Evolutionary conservation across 2,888 invertebrate genomes (phyloP).

Genomic region (Tryphoninae sp.): DNA sequence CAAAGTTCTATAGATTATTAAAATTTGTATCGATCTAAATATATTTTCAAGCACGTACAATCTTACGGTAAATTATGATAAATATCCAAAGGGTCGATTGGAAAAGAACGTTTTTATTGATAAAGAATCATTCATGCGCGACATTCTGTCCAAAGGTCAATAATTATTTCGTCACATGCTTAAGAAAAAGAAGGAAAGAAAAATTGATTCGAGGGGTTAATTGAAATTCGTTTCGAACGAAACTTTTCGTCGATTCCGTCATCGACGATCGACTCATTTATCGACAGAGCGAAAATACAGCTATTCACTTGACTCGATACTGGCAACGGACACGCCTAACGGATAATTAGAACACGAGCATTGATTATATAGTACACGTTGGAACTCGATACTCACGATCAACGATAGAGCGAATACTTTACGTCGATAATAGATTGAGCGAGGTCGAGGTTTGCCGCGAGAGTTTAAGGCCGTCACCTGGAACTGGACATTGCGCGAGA

Average conservation of each 20-base stretch:
- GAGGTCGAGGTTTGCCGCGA: constrained; percentile 55
- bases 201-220: constrained; percentile 19
- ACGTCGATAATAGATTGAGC: constrained; percentile 53
- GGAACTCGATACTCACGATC: constrained; percentile 51
- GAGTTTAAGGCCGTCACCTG: constrained; percentile 56
- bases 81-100: background rate
- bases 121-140: background rate
- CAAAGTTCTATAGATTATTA: too few relatives aligned
- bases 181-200: background rate
- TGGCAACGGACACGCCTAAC: constrained; percentile 59
- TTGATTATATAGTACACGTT: constrained; percentile 51
- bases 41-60: too few relatives aligned
- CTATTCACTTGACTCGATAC: constrained; percentile 14
- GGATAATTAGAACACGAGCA: constrained; percentile 66
- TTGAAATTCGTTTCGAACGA: constrained; percentile 43
- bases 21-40: too few relatives aligned
- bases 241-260: constrained; percentile 34
- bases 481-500: constrained; percentile 22
- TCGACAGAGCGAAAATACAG: constrained; percentile 29
- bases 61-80: background rate
- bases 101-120: background rate
- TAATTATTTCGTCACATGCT: constrained; percentile 4
- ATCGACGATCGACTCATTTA: constrained; percentile 11
- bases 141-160: background rate
- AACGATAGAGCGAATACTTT: constrained; percentile 30